phyloP scores from a whole-genome alignment of 2,888 invertebrate genomes.

The Itoplectis maculator region DNA sequence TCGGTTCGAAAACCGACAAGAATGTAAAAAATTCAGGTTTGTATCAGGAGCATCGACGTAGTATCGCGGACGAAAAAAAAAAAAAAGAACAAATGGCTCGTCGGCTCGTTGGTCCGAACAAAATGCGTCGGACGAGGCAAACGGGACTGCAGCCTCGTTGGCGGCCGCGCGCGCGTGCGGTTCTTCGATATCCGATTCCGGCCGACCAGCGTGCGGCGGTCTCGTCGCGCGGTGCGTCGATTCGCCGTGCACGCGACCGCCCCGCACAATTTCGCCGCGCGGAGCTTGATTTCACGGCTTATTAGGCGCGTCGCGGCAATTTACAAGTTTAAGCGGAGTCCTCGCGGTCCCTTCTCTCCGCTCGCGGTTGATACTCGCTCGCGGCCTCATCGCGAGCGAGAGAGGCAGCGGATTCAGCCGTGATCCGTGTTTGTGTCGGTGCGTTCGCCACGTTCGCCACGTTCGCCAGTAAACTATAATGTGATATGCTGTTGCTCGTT shows the following conservation, averaged over 20 bases:
- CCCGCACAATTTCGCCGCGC: constrained; percentile 45
- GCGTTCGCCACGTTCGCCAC: background rate
- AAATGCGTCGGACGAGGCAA: constrained; percentile 10
- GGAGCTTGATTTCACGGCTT: constrained; percentile 60
- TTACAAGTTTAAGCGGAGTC: constrained; percentile 52
- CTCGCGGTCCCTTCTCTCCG: constrained; percentile 7
- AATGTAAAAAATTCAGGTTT: background rate
- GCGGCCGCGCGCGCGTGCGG: constrained; percentile 22
- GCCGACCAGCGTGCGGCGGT: constrained; percentile 8
- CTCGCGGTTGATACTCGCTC: constrained; percentile 32
- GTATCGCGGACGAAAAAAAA: background rate
- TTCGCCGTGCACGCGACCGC: background rate
- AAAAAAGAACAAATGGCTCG: background rate
- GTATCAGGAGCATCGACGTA: background rate
- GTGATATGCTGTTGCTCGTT: constrained; percentile 51
- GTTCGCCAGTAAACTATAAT: constrained; percentile 49
- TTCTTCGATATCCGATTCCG: constrained; percentile 49
- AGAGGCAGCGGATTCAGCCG: too few species aligned
- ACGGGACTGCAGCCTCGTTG: constrained; percentile 43
- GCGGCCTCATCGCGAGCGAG: too few species aligned
- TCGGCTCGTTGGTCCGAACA: constrained; percentile 31
- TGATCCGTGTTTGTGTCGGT: too few species aligned
- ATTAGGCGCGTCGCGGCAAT: constrained; percentile 53
- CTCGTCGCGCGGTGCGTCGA: constrained; percentile 14
- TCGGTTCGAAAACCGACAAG: background rate